These are phyloP conservation scores for Acleris emargana DNA, from an alignment of 2,888 invertebrate genomes.

Conservation along the genomic window DNA sequence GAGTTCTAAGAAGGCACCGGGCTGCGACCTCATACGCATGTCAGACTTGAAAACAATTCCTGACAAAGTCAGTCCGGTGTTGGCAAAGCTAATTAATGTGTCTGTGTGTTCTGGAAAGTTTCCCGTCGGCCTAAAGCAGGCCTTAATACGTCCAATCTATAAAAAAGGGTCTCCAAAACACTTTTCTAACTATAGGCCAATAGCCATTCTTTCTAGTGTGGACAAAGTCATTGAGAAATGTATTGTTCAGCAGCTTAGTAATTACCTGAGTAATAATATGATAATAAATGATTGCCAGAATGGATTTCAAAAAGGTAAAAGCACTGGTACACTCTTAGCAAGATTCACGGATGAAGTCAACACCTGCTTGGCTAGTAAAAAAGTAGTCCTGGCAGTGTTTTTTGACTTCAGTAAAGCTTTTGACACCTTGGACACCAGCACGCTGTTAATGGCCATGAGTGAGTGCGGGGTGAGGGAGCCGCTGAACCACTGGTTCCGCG, in stretches of 20 bases:
- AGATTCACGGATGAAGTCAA: background rate
- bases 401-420: no score
- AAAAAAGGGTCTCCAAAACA: background rate
- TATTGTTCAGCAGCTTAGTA: background rate
- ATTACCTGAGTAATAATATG: background rate
- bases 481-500: background rate
- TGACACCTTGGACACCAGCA: background rate
- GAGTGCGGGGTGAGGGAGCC: conserved; percentile 6
- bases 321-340: background rate
- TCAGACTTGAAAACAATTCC: background rate
- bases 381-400: no score
- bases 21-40: background rate
- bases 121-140: no score
- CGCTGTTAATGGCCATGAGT: background rate
- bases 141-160: no score
- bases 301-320: background rate
- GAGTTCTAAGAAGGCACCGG: background rate
- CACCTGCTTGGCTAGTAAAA: background rate
- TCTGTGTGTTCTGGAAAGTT: no score
- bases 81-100: no score
- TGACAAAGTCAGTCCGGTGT: background rate
- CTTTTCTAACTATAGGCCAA: background rate
- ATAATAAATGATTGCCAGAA: background rate
- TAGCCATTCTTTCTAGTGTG: background rate
- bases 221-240: background rate